phyloP scores from a whole-genome alignment of 2,888 invertebrate species.

The Mylabris sibirica region DNA sequence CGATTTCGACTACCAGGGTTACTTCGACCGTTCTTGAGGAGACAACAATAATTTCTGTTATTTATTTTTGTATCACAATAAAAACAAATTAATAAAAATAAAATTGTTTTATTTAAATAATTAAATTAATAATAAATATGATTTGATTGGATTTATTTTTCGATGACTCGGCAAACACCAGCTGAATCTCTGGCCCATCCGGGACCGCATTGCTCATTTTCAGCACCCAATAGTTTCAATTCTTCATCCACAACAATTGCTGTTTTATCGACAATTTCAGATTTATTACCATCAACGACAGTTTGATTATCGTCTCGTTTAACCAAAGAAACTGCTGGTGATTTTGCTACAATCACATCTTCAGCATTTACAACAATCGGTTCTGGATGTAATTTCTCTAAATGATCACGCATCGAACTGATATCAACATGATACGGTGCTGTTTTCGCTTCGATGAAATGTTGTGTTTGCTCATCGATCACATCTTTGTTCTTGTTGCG shows the following conservation, averaged over 20 bases:
- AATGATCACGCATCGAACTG: conserved; percentile 47
- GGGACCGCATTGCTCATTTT: conserved; percentile 77
- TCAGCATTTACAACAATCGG: conserved; percentile 34
- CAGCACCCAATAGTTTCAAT: conserved; percentile 69
- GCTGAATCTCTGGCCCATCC: conserved; percentile 73
- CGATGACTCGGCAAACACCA: conserved; percentile 64
- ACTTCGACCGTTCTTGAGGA: conserved; percentile 32
- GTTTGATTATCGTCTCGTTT: conserved; percentile 33
- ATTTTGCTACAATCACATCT: conserved; percentile 50
- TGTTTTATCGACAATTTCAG: conserved; percentile 48
- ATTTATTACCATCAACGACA: conserved; percentile 36
- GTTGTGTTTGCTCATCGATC: conserved; percentile 55
- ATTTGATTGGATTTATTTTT: conserved; percentile 15
- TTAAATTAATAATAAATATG: conserved; percentile 17
- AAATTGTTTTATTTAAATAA: conserved; percentile 3
- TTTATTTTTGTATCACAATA: conserved; percentile 4
- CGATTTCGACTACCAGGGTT: conserved; percentile 37
- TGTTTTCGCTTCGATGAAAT: conserved; percentile 73
- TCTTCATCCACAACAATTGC: conserved; percentile 50
- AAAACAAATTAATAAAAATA: background rate
- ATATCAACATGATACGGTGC: conserved; percentile 75
- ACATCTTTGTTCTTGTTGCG: conserved; percentile 42
- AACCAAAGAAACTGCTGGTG: conserved; percentile 47
- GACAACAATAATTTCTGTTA: conserved; percentile 15
- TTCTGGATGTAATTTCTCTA: conserved; percentile 50